Conservation (phyloP, 1,140 invertebrate species). For the Eriosoma lanigerum region DNA sequence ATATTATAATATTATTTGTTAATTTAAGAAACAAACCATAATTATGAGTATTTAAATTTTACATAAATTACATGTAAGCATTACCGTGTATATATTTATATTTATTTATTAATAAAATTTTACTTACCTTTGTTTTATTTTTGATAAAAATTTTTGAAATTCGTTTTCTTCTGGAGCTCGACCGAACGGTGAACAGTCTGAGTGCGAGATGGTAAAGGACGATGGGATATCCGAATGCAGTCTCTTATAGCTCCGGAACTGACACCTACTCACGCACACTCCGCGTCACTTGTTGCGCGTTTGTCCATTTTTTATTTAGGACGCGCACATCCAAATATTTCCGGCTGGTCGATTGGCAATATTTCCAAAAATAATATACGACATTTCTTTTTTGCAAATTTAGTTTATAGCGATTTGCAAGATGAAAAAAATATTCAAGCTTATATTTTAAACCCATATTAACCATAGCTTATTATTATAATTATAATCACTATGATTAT, state of each 20-base stretch:
- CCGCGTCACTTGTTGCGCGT: slow-evolving; percentile 42
- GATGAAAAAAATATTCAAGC: too few species aligned
- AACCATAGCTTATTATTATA: too few species aligned
- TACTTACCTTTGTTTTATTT: slow-evolving; percentile 18
- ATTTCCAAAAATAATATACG: background rate
- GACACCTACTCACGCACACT: slow-evolving; percentile 50
- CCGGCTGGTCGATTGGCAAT: background rate
- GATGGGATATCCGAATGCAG: slow-evolving; percentile 37
- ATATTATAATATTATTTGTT: too few species aligned
- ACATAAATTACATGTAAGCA: too few species aligned
- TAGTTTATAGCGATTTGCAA: too few species aligned
- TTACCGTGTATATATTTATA: too few species aligned
- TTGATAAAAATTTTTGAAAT: background rate
- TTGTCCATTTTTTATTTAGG: slow-evolving; percentile 23
- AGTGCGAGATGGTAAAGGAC: slow-evolving; percentile 41
- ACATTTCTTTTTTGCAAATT: background rate
- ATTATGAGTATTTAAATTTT: too few species aligned
- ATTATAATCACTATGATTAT: too few species aligned
- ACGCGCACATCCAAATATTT: slow-evolving; percentile 43
- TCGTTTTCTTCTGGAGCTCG: background rate
- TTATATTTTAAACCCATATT: too few species aligned
- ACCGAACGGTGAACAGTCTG: slow-evolving; percentile 19
- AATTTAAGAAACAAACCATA: too few species aligned
- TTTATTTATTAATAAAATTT: background rate
- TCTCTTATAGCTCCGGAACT: slow-evolving; percentile 50